A percentile compares a stretch with the other conserved stretches of the same genome.
Conservation (phyloP, 2,113 vertebrate species). For the Syngnathus typhle region DNA sequence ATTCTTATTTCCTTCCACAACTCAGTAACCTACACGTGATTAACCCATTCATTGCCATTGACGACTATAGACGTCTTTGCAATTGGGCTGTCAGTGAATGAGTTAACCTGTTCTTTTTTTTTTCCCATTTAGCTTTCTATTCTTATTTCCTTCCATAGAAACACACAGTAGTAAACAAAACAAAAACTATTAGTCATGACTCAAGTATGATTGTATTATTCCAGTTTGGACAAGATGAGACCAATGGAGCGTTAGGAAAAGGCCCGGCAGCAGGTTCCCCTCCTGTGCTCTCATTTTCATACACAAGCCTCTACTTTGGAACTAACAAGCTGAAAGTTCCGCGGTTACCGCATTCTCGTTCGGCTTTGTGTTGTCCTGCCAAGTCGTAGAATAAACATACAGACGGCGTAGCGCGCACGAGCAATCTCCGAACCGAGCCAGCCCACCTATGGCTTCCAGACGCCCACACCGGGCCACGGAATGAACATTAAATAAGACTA, state of each 20-base stretch:
- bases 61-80: no score
- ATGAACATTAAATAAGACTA: slow-evolving; percentile 60
- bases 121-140: neutral
- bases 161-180: neutral
- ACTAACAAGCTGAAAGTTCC: slow-evolving; percentile 52
- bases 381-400: slow-evolving; percentile 40
- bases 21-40: neutral
- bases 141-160: slow-evolving; percentile 16
- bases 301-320: slow-evolving; percentile 37
- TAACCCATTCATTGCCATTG: neutral
- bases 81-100: no score
- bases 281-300: slow-evolving; percentile 34
- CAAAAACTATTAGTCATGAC: slow-evolving; percentile 40
- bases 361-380: slow-evolving; percentile 48
- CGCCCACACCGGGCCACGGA: slow-evolving; percentile 59
- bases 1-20: slow-evolving; percentile 18
- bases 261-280: slow-evolving; percentile 40
- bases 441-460: slow-evolving; percentile 50
- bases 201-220: slow-evolving; percentile 40
- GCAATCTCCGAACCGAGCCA: slow-evolving; percentile 44
- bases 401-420: slow-evolving; percentile 28
- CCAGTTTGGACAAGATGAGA: slow-evolving; percentile 37
- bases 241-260: slow-evolving; percentile 44
- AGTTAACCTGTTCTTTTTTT: no score
- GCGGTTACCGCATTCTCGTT: slow-evolving; percentile 44